Percentiles rank a stretch among this genome's conserved stretches.
phyloP scores from a whole-genome alignment of 1,140 invertebrate species.

The Mercenaria mercenaria region DNA sequence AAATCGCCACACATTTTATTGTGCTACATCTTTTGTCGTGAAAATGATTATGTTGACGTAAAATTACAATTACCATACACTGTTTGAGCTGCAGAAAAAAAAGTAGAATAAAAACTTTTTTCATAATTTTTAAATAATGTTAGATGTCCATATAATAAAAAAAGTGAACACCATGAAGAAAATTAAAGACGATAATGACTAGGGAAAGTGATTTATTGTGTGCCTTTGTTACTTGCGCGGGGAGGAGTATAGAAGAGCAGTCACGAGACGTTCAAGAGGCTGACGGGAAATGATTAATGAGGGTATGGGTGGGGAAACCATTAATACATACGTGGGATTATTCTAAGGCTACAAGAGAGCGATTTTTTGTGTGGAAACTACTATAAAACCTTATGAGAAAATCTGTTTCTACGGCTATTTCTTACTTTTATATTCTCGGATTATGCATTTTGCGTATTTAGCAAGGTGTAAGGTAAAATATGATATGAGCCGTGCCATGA shows the following conservation, averaged over 20 bases:
- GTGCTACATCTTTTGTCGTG: too few species aligned
- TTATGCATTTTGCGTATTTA: neutral
- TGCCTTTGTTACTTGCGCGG: constrained; percentile 1
- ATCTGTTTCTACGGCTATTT: neutral
- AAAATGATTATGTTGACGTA: too few species aligned
- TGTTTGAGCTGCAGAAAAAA: too few species aligned
- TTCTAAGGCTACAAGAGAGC: neutral
- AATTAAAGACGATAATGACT: neutral
- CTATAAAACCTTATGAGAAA: neutral
- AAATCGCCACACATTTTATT: too few species aligned
- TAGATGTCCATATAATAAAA: neutral
- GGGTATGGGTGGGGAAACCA: constrained; percentile 48
- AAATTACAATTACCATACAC: too few species aligned
- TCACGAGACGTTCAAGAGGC: neutral
- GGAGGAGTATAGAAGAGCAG: constrained; percentile 18
- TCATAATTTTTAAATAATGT: neutral
- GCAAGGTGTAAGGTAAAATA: too few species aligned
- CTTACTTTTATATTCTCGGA: neutral
- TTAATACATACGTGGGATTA: constrained; percentile 53
- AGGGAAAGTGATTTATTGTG: constrained; percentile 51
- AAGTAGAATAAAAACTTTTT: neutral
- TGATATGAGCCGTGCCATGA: too few species aligned
- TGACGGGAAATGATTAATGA: constrained; percentile 52
- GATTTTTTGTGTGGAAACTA: neutral
- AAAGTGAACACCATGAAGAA: neutral